phyloP scores from a whole-genome alignment of 2,113 vertebrate species.

The Toxotes jaculatrix region DNA sequence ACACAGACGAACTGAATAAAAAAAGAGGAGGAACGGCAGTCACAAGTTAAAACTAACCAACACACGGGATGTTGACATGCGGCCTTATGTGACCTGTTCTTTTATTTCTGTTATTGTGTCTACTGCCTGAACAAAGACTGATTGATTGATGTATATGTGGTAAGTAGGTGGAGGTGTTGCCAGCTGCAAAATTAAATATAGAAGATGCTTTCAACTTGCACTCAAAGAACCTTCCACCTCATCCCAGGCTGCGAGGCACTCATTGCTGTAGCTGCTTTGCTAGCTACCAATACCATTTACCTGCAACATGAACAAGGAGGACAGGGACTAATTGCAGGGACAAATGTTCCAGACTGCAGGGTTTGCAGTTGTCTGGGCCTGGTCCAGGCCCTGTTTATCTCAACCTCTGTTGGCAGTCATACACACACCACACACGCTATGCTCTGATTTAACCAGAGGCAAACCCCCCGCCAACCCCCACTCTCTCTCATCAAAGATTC shows the following conservation, averaged over 20 bases:
- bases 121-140: not conserved
- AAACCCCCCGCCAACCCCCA: constrained; percentile 84
- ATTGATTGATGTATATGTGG: constrained; percentile 9
- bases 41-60: not conserved
- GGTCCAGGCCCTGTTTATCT: constrained; percentile 91
- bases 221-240: constrained; percentile 11
- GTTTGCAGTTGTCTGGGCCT: constrained; percentile 88
- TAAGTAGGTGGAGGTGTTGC: constrained; percentile 11
- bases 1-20: not conserved
- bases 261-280: constrained; percentile 21
- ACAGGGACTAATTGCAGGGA: constrained; percentile 89
- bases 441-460: constrained; percentile 95
- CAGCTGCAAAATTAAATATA: constrained; percentile 32
- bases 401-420: constrained; percentile 95
- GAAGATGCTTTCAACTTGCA: constrained; percentile 12
- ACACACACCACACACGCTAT: constrained; percentile 89
- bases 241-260: not conserved
- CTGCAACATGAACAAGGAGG: constrained; percentile 81
- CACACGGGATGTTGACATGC: not conserved
- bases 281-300: constrained; percentile 66
- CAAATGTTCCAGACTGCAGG: constrained; percentile 90
- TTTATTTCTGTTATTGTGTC: not conserved
- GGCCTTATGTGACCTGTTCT: not conserved
- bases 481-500: constrained; percentile 95
- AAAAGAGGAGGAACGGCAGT: not conserved